Evolutionary conservation across 2,113 vertebrate genomes (phyloP), one percentile per base, ranked within the genome.

Genomic region (Poeciliopsis occidentalis): DNA sequence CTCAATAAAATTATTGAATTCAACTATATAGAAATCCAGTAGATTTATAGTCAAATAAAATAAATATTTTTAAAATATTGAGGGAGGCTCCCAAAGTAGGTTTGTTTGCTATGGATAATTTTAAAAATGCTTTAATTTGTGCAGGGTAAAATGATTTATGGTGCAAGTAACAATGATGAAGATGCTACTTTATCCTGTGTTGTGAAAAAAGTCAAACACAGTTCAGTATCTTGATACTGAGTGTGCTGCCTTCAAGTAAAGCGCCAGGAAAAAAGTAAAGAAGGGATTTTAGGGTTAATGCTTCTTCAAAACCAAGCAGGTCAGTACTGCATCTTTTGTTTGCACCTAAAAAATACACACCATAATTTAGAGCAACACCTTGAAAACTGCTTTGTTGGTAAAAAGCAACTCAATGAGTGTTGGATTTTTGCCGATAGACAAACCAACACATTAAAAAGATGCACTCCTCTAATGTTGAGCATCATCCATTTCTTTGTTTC

Each of bases 381-480:
- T n/a, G 67, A 31, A 80, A 88, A 86, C 66, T 82, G 84, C 87
- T 89, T 82, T 77, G 75, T 71, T 71, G 78, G 75, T 78, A 62
- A 80, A 84, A 83, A 54, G 15, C 13, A 61, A 44, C 69, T 84
- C 39, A 47, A 65, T 80, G 57, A 64, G 64, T 24, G 24, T 80
- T 76, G 64, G 64, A 76, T 67, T 80, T 66, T 66, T 81, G 80
- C 83, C 76, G 68, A 77, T 30, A 72, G 29, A 88, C 73, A 80
- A 77, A 91, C 68, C 68, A 85, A 83, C 85, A 77, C 78, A 85
- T 87, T 83, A 89, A 89, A 88, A 69, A 69, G 78, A 63, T 70
- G 74, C 62, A 15, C 63, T 82, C 76, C 75, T 76, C 70, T 75
- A 41, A 66, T 74, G 68, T 76, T 73, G 73, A 64, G 67, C 57